Conservation (phyloP, 1,140 invertebrate species). For the Drosophila arizonae region DNA sequence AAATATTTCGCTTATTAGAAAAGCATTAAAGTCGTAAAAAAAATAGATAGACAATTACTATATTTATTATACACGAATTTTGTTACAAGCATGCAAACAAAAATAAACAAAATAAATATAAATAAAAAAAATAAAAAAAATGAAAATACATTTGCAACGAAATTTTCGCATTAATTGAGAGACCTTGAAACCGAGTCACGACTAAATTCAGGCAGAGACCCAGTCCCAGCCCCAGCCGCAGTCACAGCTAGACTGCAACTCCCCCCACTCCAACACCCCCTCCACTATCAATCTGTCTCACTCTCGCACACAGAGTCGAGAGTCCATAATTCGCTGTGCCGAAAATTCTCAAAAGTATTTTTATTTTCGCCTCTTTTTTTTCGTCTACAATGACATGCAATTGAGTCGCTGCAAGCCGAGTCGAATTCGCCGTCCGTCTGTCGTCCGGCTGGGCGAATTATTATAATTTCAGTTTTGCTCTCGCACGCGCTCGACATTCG, state of each 20-base stretch:
- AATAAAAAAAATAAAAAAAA: constrained; percentile 38
- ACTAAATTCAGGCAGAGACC: constrained; percentile 74
- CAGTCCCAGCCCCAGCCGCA: constrained; percentile 43
- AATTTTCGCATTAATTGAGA: constrained; percentile 79
- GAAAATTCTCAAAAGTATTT: constrained; percentile 59
- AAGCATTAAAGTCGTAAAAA: constrained; percentile 61
- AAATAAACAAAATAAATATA: constrained; percentile 21
- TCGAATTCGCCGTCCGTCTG: constrained; percentile 52
- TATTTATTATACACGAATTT: constrained; percentile 79
- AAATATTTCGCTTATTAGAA: constrained; percentile 78
- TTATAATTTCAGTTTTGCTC: constrained; percentile 59
- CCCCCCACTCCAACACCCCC: background rate
- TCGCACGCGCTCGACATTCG: constrained; percentile 63
- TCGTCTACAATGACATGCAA: constrained; percentile 77
- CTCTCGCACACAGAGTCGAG: background rate
- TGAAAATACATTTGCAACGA: constrained; percentile 55
- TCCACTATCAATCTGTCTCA: background rate
- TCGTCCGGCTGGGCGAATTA: constrained; percentile 49
- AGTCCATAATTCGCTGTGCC: constrained; percentile 62
- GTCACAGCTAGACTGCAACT: constrained; percentile 7
- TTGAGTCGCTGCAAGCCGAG: constrained; percentile 60
- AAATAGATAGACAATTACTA: constrained; percentile 67
- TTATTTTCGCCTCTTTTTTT: constrained; percentile 51
- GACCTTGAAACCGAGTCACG: constrained; percentile 78
- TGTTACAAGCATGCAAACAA: constrained; percentile 70